phyloP scores from a whole-genome alignment of 2,888 invertebrate species.

The Epinotia ramella region DNA sequence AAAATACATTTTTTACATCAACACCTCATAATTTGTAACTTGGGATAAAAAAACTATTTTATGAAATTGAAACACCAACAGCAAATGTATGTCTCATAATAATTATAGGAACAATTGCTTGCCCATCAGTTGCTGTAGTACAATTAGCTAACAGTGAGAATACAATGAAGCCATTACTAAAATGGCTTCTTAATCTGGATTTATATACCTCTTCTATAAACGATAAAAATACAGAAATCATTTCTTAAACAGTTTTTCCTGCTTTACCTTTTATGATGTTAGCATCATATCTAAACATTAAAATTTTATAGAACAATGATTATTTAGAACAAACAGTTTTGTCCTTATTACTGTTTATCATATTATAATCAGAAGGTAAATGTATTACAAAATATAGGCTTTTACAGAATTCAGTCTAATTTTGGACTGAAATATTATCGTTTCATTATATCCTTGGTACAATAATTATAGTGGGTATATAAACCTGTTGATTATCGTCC shows the following conservation, averaged over 20 bases:
- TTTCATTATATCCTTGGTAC: conserved; percentile 49
- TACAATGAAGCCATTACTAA: neutral
- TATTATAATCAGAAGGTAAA: conserved; percentile 38
- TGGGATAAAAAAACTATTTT: neutral
- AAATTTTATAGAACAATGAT: neutral
- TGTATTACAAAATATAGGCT: conserved; percentile 55
- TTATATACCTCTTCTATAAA: neutral
- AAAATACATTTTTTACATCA: conserved; percentile 43
- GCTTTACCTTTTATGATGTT: conserved; percentile 6
- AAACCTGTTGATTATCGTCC: conserved; percentile 62
- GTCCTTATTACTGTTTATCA: conserved; percentile 16
- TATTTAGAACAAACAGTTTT: conserved; percentile 15
- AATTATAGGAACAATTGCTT: no score
- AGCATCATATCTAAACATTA: conserved; percentile 16
- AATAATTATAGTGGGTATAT: conserved; percentile 41
- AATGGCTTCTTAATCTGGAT: neutral
- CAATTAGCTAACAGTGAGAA: neutral
- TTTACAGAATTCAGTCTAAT: conserved; percentile 58
- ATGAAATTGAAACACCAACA: neutral
- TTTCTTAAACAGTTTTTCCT: neutral
- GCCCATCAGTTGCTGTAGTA: neutral
- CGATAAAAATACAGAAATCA: neutral
- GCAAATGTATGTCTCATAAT: no score
- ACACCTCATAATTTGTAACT: conserved; percentile 14
- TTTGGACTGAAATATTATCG: conserved; percentile 56